phyloP scores from a whole-genome alignment of 2,888 invertebrate genomes.

The Heteromyza rotundicornis region DNA sequence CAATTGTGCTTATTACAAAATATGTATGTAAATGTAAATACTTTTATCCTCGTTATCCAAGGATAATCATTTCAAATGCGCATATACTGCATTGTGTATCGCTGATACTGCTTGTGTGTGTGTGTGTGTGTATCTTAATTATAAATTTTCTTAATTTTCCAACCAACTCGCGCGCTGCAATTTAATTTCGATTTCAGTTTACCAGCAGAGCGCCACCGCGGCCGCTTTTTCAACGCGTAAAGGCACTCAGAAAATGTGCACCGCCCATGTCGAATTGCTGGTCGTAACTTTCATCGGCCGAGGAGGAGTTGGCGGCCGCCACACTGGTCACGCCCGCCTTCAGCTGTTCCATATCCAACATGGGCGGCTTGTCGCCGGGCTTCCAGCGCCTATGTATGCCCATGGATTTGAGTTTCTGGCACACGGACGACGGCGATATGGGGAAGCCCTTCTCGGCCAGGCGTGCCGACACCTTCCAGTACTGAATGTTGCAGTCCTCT shows the following conservation, averaged over 20 bases:
- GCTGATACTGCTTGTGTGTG: no score
- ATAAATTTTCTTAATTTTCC: no score
- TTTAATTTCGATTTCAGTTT: no score
- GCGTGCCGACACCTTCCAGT: constrained; percentile 61
- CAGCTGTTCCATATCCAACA: constrained; percentile 53
- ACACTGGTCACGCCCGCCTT: constrained; percentile 40
- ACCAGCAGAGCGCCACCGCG: no score
- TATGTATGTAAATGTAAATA: no score
- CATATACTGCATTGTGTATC: no score
- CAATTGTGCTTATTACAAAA: no score
- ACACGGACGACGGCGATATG: constrained; percentile 61
- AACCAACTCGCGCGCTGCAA: no score
- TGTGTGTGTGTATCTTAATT: no score
- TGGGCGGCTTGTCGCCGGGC: constrained; percentile 59
- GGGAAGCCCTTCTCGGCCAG: constrained; percentile 60
- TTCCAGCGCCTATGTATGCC: constrained; percentile 61
- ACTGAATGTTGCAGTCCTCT: constrained; percentile 60
- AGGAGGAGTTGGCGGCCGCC: constrained; percentile 26
- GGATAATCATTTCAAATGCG: no score
- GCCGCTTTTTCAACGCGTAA: constrained; percentile 58
- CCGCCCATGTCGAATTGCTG: constrained; percentile 60
- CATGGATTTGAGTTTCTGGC: constrained; percentile 61
- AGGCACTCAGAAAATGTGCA: constrained; percentile 61
- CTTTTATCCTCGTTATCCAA: no score
- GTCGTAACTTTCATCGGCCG: constrained; percentile 48